A percentile compares a stretch with the other conserved stretches of the same genome.
Evolutionary conservation across 2,888 invertebrate genomes (phyloP).

Genomic region (Hermodice carunculata): DNA sequence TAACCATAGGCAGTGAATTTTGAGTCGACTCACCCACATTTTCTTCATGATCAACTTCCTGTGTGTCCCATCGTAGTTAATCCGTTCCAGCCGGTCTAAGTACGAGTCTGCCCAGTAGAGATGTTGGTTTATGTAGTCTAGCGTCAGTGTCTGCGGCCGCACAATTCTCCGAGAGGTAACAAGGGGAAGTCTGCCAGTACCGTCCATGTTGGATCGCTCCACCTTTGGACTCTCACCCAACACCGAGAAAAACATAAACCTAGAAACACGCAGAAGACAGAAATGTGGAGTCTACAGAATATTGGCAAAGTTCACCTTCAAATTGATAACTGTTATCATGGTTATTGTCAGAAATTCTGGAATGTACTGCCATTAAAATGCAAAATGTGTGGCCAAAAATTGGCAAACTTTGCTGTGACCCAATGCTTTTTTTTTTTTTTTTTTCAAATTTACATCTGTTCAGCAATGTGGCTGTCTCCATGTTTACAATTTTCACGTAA

Average conservation of each 20-base stretch:
- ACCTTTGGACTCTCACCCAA: slow-evolving; percentile 85
- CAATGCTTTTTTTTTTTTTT: too few relatives aligned
- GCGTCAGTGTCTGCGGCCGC: slow-evolving; percentile 86
- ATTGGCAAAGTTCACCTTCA: neutral
- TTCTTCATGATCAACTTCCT: slow-evolving; percentile 17
- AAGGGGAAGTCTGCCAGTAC: slow-evolving; percentile 77
- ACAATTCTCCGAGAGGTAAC: slow-evolving; percentile 77
- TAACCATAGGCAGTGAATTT: neutral
- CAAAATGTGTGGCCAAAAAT: too few relatives aligned
- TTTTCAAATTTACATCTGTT: too few relatives aligned
- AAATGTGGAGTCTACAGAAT: neutral
- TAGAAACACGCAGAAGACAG: slow-evolving; percentile 61
- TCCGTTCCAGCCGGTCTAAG: slow-evolving; percentile 74
- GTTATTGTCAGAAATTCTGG: too few relatives aligned
- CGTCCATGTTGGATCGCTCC: slow-evolving; percentile 88
- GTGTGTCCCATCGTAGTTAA: slow-evolving; percentile 76
- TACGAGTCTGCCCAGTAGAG: slow-evolving; percentile 90
- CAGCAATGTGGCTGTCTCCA: too few relatives aligned
- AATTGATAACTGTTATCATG: too few relatives aligned
- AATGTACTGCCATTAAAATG: too few relatives aligned
- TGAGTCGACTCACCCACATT: neutral
- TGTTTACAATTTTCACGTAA: too few relatives aligned
- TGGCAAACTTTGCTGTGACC: too few relatives aligned
- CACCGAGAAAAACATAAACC: slow-evolving; percentile 90
- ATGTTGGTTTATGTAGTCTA: slow-evolving; percentile 79